Evolutionary conservation across 2,797 vertebrate genomes (phyloP), one percentile per base, ranked within the genome.

Genomic region (Rhyacichthys aspro): DNA sequence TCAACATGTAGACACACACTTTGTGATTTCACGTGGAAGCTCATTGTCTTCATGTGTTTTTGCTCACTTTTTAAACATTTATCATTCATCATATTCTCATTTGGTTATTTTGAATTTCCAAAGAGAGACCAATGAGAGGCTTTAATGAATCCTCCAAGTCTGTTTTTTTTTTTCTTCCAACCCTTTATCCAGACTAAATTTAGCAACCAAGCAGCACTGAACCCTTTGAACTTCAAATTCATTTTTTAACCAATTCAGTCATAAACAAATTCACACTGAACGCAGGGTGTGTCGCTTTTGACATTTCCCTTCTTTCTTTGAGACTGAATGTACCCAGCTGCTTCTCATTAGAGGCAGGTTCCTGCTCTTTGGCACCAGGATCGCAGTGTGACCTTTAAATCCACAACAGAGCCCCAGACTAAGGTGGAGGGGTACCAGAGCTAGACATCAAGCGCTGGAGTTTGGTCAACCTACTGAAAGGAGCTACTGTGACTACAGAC

Each of bases 291-390:
- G 43, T 28, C 53, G 10, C 52, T 65, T 63, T 28, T 48, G 34
- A 59, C 34, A 39, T 63, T 57, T 53, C 28, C 16, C 7, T 45
- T 1, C 19, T 73, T 80, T 74, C 34, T 28, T 50, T 54, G 12
- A 15, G 28, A 37, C 9, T 36, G 5, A 34, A 38, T 38, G 43
- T 37, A 23, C 65, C 57, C 52, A 89, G 78, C 85, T 91, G 88
- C 55, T 76, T 84, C 71, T 81, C 54, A 86, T 91, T 86, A 90
- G 10, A 11, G 63, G 60, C 72, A 71, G 76, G 70, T 77, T 75
- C 61, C 77, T 64, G 43, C 64, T 72, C 75, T 81, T 79, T 87
- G 74, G 69, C 79, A 69, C 58, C 38, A 38, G 68, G 76, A 75
- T 78, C 65, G 43, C n/a, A 7, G 38, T 34, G 18, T 82, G 74